These are phyloP conservation scores for Drosophila melanica DNA, from an alignment of 1,140 invertebrate genomes.

Conservation along the genomic window DNA sequence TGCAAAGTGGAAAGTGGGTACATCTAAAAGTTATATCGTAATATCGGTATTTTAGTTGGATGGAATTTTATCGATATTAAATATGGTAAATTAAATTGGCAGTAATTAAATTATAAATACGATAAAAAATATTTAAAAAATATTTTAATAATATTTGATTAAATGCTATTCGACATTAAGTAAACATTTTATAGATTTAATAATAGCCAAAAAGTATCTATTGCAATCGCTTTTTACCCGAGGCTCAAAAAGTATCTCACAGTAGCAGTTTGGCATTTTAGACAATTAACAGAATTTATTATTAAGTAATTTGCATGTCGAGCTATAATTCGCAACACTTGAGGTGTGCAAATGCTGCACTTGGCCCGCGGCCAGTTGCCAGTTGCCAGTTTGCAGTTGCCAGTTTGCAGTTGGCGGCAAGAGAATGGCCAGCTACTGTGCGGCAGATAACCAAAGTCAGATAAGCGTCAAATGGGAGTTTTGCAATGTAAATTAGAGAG, in stretches of 20 bases:
- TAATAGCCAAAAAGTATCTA: neutral
- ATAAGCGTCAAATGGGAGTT: slow-evolving; percentile 52
- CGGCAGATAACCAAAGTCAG: slow-evolving; percentile 42
- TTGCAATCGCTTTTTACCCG: neutral
- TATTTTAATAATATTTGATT: too few species aligned
- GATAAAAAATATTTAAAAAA: too few species aligned
- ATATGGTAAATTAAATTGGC: too few species aligned
- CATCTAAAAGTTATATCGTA: neutral
- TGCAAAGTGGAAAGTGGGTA: neutral
- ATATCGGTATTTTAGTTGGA: neutral
- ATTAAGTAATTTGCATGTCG: slow-evolving; percentile 64
- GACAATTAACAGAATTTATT: slow-evolving; percentile 54
- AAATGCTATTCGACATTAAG: too few species aligned
- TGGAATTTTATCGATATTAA: too few species aligned
- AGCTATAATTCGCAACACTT: slow-evolving; percentile 40
- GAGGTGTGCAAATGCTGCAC: slow-evolving; percentile 38
- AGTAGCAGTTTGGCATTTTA: slow-evolving; percentile 18
- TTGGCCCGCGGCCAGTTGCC: slow-evolving; percentile 26
- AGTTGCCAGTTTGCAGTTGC: too few species aligned
- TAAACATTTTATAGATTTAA: too few species aligned
- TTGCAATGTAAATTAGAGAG: slow-evolving; percentile 68
- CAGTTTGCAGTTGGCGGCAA: neutral
- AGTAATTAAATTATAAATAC: too few species aligned
- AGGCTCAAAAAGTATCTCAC: neutral
- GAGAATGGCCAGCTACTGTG: slow-evolving; percentile 48